Evolutionary conservation across 1,140 invertebrate genomes (phyloP), one percentile per base, ranked within the genome.

Genomic region (Copidosoma floridanum): DNA sequence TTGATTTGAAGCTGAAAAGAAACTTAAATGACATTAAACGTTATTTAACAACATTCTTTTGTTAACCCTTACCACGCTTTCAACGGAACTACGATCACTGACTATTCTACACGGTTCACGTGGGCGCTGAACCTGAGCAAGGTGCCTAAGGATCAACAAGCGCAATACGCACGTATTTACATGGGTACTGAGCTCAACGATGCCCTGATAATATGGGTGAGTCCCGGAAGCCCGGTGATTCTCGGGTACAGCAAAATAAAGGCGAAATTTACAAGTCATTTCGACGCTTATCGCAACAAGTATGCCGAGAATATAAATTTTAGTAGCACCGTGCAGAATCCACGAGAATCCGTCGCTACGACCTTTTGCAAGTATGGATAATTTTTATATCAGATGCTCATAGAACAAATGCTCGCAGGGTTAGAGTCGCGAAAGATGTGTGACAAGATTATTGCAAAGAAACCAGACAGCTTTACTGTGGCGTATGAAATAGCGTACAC

Each of bases 271-370:
- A 57, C 21, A 2, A 16, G 12, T 0, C 54, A 69, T 54, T 68
- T 67, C 20, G 65, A 65, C 50, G 21, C 27, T 3, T 35, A 4
- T 1, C 43, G 26, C 7, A 57, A 63, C 35, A 67, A 63, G 44
- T 66, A 52, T 21, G 62, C 62, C 3, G 61, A 66, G n/a, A 65
- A 61, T 20, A 63, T 63, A 3, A 63, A 63, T 44, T 65, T 65
- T 23, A 46, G 60, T 3, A 2, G 18, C 7, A 56, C 47, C 10
- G 29, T 1, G 12, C 64, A 68, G 23, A 40, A 18, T 3, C 7
- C 7, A 37, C 7, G 32, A 8, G 32, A 37, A 37, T 37, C 32
- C 14, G 14, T 37, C 7, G 32, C 32, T 37, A 14, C 14, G 7
- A 14, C 32, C 14, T 14, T 8, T 37, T 37, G 32, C 14, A 8